Evolutionary conservation across 2,113 vertebrate species (phyloP), one percentile per base, ranked within the genome.

Genomic region (Tenebrosternarchus preto): DNA sequence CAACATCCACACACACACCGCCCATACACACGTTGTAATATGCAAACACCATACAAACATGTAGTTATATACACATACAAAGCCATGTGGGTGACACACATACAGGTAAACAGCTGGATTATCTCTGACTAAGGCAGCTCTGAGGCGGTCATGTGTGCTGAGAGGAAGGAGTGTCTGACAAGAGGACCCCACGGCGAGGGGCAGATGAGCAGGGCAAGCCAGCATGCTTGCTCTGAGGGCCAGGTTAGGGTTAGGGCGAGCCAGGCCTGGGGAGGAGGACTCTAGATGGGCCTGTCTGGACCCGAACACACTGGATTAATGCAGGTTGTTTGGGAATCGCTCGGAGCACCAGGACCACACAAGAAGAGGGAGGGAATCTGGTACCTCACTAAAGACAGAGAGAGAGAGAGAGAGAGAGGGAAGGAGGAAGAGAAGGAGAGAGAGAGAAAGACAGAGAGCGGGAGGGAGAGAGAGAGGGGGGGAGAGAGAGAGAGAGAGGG

Each of bases 241-340:
- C 43, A 85, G 82, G 80, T 7, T 12, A 61, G 75, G 85, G 83
- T 82, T 77, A 27, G 81, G 82, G 25, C 79, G 76, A 85, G 78
- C 43, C 53, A 82, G 64, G 81, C 85, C 85, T 2, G 43, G 43
- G 12, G 43, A 50, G 39, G 6, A 43, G 39, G 39, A 43, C 87
- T 86, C 78, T 36, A 60, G 69, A 73, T 55, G 70, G 67, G 57
- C 72, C 76, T 81, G 67, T 85, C 82, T 87, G 84, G 89, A 87
- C 88, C 83, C 87, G 85, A 80, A 77, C 81, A 90, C 82, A 75
- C 85, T 91, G 90, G 92, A 93, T 93, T 93, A 91, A 91, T 92
- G 90, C 88, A 83, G 88, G 92, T 92, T 91, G 91, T 92, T 91
- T 90, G 88, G 86, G 87, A 91, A 92, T 88, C 91, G 92, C 87